Evolutionary conservation across 2,888 invertebrate species (phyloP), one percentile per base, ranked within the genome.

Genomic region (Aphidoletes aphidimyza): DNA sequence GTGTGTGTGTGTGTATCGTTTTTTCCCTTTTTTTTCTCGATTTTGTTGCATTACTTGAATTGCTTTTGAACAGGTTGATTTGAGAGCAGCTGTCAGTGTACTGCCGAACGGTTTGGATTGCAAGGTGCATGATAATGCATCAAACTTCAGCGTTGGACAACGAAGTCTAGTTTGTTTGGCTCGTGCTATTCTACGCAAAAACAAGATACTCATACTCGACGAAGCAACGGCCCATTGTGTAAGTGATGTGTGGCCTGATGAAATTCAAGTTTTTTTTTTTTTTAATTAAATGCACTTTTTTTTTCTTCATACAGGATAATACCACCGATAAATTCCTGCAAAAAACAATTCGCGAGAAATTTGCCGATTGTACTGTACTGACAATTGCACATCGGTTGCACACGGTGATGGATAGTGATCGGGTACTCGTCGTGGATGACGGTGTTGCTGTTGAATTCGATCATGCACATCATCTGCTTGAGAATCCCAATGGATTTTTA

Each of bases 201-300:
- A 92, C 87, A 90, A 89, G 83, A 90, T 93, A 78, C 89, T 93
- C 9, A 90, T 93, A 0, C 88, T 93, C 45, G 93, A 93, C 87
- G 97, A 97, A 90, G 97, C 97, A 47, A 97, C 97, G 0, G 96
- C 97, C 1, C 97, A 97, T 89, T 96, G 97, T 26, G n/a, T n/a
- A 22, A 0, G n/a, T n/a, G n/a, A n/a, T n/a, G n/a, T n/a, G n/a
- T n/a, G n/a, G n/a, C n/a, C n/a, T n/a, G n/a, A n/a, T n/a, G n/a
- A n/a, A n/a, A n/a, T n/a, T n/a, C n/a, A n/a, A n/a, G n/a, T n/a
- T n/a, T n/a, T n/a, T n/a, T n/a, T n/a, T n/a, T n/a, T n/a, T n/a
- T n/a, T n/a, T n/a, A n/a, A n/a, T n/a, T n/a, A n/a, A n/a, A n/a
- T n/a, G n/a, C n/a, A n/a, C n/a, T n/a, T n/a, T n/a, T n/a, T n/a